Percentiles rank a stretch among this genome's conserved stretches.
Conservation (phyloP, 2,888 invertebrate genomes). For the Chromoteleia sp. region DNA sequence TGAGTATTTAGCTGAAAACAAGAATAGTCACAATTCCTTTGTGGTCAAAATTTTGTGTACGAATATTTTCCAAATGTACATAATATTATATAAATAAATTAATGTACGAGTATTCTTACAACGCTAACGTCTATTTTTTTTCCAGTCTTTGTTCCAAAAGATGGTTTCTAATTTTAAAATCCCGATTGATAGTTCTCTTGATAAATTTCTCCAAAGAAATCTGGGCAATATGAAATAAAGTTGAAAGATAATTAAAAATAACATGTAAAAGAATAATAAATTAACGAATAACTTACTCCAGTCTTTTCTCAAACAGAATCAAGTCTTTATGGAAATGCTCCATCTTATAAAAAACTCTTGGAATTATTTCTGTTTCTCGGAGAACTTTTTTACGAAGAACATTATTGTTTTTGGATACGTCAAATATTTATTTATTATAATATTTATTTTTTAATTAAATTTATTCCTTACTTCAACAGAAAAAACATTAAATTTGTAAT, state of each 20-base stretch:
- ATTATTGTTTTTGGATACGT: no score
- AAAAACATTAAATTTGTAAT: no score
- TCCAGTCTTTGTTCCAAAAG: conserved; percentile 86
- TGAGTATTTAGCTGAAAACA: no score
- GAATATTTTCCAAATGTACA: conserved; percentile 2
- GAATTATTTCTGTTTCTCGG: conserved; percentile 88
- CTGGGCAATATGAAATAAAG: conserved; percentile 68
- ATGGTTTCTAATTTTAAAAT: conserved; percentile 87
- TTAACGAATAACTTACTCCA: conserved; percentile 84
- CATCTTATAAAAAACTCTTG: conserved; percentile 88
- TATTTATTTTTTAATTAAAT: no score
- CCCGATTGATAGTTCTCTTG: conserved; percentile 88
- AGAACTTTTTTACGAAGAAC: conserved; percentile 86
- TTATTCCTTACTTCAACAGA: no score
- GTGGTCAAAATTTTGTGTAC: background rate
- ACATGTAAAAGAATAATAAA: conserved; percentile 1
- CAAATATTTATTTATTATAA: no score
- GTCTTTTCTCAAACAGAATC: conserved; percentile 87
- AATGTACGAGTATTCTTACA: conserved; percentile 78
- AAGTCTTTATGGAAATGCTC: conserved; percentile 88
- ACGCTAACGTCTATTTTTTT: conserved; percentile 79
- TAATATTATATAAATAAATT: background rate
- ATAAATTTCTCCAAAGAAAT: conserved; percentile 85
- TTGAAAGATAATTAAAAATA: conserved; percentile 16
- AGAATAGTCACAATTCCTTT: no score